phyloP scores from a whole-genome alignment of 2,113 vertebrate species.

The Coptodon rendalli region DNA sequence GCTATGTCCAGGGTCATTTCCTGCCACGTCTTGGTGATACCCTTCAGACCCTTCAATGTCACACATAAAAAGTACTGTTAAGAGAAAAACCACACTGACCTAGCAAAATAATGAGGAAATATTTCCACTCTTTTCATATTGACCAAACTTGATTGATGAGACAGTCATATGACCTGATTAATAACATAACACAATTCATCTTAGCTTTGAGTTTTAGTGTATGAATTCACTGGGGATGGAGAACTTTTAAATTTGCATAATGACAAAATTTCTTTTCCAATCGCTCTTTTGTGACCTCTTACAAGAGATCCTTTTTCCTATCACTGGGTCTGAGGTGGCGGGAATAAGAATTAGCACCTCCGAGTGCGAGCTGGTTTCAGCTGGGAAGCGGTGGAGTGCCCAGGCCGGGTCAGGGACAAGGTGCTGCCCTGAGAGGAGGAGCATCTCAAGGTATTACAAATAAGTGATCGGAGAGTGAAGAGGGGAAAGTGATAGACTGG shows the following conservation, averaged over 20 bases:
- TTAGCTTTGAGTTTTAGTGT: background rate
- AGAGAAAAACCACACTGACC: background rate
- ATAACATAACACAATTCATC: background rate
- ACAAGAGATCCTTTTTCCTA: background rate
- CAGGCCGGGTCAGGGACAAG: background rate
- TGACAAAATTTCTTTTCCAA: background rate
- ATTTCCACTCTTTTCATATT: background rate
- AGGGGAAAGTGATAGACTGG: background rate
- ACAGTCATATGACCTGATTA: background rate
- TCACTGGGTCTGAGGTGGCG: background rate
- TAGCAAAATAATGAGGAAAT: background rate
- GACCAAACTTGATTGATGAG: background rate
- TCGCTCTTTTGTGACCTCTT: background rate
- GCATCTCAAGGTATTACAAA: background rate
- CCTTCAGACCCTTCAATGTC: conserved; percentile 33
- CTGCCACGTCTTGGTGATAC: conserved; percentile 37
- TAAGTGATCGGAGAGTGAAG: background rate
- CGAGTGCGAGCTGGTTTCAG: background rate
- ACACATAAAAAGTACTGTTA: background rate
- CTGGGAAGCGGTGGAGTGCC: background rate
- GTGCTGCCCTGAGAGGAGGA: background rate
- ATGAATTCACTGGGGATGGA: background rate
- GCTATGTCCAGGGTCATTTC: conserved; percentile 28
- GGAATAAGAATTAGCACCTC: background rate
- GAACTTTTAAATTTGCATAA: background rate